Evolutionary conservation across 1,140 invertebrate genomes (phyloP), one percentile per base, ranked within the genome.

Genomic region (Holotrichia oblita): DNA sequence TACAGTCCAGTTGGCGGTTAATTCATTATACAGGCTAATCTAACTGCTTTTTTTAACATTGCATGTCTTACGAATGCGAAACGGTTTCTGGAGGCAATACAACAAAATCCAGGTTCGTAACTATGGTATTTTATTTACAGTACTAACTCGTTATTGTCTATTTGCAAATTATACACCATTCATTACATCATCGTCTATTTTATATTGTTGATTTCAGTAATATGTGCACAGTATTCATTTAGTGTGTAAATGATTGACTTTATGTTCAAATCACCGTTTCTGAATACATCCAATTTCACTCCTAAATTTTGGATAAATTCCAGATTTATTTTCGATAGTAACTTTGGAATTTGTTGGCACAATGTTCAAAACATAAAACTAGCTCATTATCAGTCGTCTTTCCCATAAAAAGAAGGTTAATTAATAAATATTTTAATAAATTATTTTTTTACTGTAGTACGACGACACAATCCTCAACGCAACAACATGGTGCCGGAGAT

Each of bases 41-140:
- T 77, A 77, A 77, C 76, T 61, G 48, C 73, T 74, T 85, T 88
- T n/a, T 90, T 90, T 88, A 89, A 87, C 87, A 89, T 90, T 91
- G 90, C 90, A 91, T 91, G 90, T 90, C 90, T 90, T 91, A 90
- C 90, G 90, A 91, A 89, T 90, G 88, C 87, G 90, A 90, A 89
- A 89, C 89, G 86, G 87, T 90, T 87, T 89, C 89, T 85, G 90
- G 89, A 89, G 90, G 89, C 86, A 89, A 89, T 83, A 89, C 87
- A 87, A 89, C 85, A 79, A 87, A 85, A 76, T 85, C 86, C 84
- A 87, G 84, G 85, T 85, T 80, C 78, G 83, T 85, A 84, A 76
- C 17, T 64, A 76, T n/a, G n/a, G n/a, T 20, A 64, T 64, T 17
- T 64, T 64, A 64, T 64, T 64, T 64, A 64, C 61, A 64, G 22